Base-by-base conservation (phyloP, 2,797 vertebrate species). In the Megalops cyprinoides region DNA sequence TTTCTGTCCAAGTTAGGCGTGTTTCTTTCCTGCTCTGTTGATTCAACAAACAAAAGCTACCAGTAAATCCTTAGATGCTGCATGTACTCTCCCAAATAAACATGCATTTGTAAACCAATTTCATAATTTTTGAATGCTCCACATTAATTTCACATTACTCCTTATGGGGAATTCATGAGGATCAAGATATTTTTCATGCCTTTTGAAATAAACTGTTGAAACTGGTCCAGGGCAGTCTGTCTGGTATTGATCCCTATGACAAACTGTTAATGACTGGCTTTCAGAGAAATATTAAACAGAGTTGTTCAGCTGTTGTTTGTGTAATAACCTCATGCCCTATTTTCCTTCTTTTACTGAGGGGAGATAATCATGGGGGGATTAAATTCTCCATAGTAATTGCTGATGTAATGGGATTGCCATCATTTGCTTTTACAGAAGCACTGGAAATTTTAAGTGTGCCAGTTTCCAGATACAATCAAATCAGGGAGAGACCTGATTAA, bases 281-380 rank as follows among this genome's bases (percentile, higher is more conserved):
- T 42, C 20, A 39, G 23, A 39, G 39, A 71, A 71, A 71, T 71
- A 71, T 71, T 23, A 71, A 42, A 71, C 67, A 71, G 67, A 20
- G 37, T 39, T 71, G 37, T 44, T 44, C 39, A 20, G 67, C 67
- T 71, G 67, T 71, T 60, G 71, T 56, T 39, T 77, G 51, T 77
- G 51, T 58, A 58, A 44, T 60, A 9, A 44, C n/a, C 37, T n/a
- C n/a, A 8, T 78, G 55, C 51, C 39, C 51, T 55, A 28, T 78
- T 60, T 81, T 76, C 44, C 31, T 3, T 49, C 44, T n/a, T 12
- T 46, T 18, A 51, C 79, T 76, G 48, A 78, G 42, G 51, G 31
- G 31, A n/a, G 58, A 62, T 78, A 60, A 46, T 60, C 76, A 78
- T 48, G n/a, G 56, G 25, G n/a, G 76, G 51, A 56, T 78, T 42